A percentile compares a stretch with the other conserved stretches of the same genome.
Evolutionary conservation across 2,113 vertebrate genomes (phyloP).

Genomic region (Barnardius zonarius): DNA sequence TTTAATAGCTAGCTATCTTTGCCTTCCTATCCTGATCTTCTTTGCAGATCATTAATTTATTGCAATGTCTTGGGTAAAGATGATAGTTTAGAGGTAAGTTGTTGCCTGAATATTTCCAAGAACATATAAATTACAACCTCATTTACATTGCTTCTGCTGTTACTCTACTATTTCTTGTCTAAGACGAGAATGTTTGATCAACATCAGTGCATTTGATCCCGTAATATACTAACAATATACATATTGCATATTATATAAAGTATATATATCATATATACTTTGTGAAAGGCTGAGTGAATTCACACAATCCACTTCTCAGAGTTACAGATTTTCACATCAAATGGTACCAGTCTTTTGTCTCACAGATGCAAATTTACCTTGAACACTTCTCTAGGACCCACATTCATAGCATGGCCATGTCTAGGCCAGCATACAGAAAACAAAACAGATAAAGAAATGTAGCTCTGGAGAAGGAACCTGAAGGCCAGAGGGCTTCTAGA

Average conservation of each 20-base stretch:
- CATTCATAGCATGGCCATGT: accelerated
- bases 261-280: not conserved
- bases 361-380: not conserved
- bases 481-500: not conserved
- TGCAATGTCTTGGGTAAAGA: not conserved
- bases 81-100: not conserved
- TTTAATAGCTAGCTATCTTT: not conserved
- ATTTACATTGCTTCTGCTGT: not conserved
- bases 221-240: not conserved
- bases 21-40: not conserved
- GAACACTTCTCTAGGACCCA: not conserved
- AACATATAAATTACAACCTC: not conserved
- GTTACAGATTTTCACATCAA: not conserved
- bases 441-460: not conserved
- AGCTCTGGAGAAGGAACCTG: not conserved
- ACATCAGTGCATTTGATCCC: not conserved
- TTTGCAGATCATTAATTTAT: not conserved
- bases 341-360: not conserved
- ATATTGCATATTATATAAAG: not conserved
- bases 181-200: not conserved
- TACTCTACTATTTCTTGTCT: not conserved
- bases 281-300: not conserved
- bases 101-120: not conserved
- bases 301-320: not conserved
- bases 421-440: not conserved